Base-by-base conservation (phyloP, 2,797 vertebrate genomes). In the Megalops cyprinoides region DNA sequence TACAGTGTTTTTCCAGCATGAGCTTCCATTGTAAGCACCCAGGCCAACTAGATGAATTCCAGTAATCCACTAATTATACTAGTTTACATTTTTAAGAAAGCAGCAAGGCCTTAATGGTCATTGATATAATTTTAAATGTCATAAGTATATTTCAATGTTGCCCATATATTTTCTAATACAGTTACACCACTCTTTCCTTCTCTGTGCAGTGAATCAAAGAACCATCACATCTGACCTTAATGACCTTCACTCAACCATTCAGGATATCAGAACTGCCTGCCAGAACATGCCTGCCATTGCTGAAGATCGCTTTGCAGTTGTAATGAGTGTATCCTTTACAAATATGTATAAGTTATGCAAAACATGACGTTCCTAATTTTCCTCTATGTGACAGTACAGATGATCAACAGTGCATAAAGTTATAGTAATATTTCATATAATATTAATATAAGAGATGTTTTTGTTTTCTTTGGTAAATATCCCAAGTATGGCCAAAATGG, bases 251-350 rank as follows among this genome's bases (percentile, higher is more conserved):
- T 85, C 89, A 90, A 98, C 96, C 1, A 92, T 98, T 84, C 91
- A 95, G 74, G 98, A 99, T 92, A 99, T 99, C 79, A 94, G 97
- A 90, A 90, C 86, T 0, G 95, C 96, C 82, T 99, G 97, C 84
- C 92, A 94, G 91, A 97, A 91, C 87, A 97, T 97, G 93, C 89
- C 93, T 1, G 92, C 94, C 44, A 95, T 95, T 0, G 82, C 94
- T 0, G 97, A 99, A 86, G 98, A 99, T 92, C 96, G 94, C 79
- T 99, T 99, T 53, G 93, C 96, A 0, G 77, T 94, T 0, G 96
- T 97, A 85, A 99, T 99, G 98, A 95, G 90, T 0, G 98, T 98
- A 98, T 92, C 97, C 92, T 93, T 85, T 67, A 39, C 10, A 20
- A 39, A 23, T 4, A 18, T 44, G 67, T 23, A n/a, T 18, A 23